phyloP scores from a whole-genome alignment of 2,113 vertebrate species.

The Platysternon megacephalum region DNA sequence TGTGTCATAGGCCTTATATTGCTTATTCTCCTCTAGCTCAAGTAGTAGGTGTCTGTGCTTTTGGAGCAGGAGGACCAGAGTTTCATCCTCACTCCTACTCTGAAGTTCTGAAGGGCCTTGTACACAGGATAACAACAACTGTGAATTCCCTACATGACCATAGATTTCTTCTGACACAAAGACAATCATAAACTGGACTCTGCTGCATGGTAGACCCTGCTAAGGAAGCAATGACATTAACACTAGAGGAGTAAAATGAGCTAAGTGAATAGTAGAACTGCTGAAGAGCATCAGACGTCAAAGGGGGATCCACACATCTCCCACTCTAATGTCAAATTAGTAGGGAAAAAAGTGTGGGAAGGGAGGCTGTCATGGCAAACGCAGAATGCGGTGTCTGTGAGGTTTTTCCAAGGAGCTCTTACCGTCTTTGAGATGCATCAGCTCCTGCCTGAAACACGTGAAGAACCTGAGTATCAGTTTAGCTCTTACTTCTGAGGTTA shows the following conservation, averaged over 20 bases:
- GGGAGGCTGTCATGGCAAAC: slow-evolving; percentile 42
- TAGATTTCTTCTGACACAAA: background rate
- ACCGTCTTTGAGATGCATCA: slow-evolving; percentile 59
- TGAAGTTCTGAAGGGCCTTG: background rate
- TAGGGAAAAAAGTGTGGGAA: slow-evolving; percentile 26
- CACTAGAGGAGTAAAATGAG: background rate
- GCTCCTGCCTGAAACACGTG: slow-evolving; percentile 61
- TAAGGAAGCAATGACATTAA: slow-evolving; percentile 20
- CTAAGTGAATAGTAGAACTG: background rate
- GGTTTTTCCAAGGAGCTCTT: slow-evolving; percentile 61
- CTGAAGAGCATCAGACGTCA: slow-evolving; percentile 27
- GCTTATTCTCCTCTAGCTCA: background rate
- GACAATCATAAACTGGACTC: background rate
- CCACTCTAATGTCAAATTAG: slow-evolving; percentile 34
- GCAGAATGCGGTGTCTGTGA: slow-evolving; percentile 28
- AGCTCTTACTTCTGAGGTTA: slow-evolving; percentile 75
- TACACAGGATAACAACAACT: background rate
- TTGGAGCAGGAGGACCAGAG: background rate
- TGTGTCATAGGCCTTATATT: background rate
- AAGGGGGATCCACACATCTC: slow-evolving; percentile 35
- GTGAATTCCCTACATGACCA: background rate
- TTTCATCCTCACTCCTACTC: background rate
- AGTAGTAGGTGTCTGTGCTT: background rate
- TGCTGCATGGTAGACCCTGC: background rate
- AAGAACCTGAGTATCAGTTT: slow-evolving; percentile 75